Evolutionary conservation across 2,797 vertebrate genomes (phyloP).

Genomic region (Danio kyathit): DNA sequence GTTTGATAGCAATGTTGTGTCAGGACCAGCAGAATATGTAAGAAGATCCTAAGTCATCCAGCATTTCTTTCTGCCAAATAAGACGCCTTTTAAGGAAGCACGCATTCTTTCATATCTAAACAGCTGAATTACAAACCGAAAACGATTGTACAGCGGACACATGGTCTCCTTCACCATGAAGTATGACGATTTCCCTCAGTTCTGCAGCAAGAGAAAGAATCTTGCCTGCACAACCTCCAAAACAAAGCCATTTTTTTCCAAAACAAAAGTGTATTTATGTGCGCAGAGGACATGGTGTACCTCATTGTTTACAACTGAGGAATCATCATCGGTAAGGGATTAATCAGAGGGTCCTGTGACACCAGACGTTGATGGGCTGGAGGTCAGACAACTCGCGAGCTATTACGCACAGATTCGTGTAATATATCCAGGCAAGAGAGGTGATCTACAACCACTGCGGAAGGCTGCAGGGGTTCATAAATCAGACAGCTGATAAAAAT

Average conservation of each 20-base stretch:
- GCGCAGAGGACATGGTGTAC: slow-evolving; percentile 19
- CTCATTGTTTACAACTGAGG: slow-evolving; percentile 20
- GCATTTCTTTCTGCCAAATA: background rate
- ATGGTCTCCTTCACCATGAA: slow-evolving; percentile 18
- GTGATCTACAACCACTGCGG: slow-evolving; percentile 27
- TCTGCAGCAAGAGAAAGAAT: slow-evolving; percentile 10
- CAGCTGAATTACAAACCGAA: slow-evolving; percentile 26
- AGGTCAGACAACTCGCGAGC: slow-evolving; percentile 26
- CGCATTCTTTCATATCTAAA: slow-evolving; percentile 20
- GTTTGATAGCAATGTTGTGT: background rate
- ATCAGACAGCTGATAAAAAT: slow-evolving; percentile 40
- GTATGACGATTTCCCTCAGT: slow-evolving; percentile 17
- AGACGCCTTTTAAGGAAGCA: slow-evolving; percentile 29
- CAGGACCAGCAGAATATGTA: background rate
- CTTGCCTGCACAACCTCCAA: background rate
- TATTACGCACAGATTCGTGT: slow-evolving; percentile 16
- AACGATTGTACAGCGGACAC: background rate
- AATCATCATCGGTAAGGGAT: slow-evolving; percentile 16
- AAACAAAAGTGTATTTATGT: slow-evolving; percentile 26
- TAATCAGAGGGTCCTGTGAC: background rate
- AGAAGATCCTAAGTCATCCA: background rate
- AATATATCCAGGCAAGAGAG: slow-evolving; percentile 21
- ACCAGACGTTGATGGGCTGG: slow-evolving; percentile 18
- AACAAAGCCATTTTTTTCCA: slow-evolving; percentile 27
- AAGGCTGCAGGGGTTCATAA: slow-evolving; percentile 20